Conservation (phyloP, 2,888 invertebrate genomes). For the Pocota personata region DNA sequence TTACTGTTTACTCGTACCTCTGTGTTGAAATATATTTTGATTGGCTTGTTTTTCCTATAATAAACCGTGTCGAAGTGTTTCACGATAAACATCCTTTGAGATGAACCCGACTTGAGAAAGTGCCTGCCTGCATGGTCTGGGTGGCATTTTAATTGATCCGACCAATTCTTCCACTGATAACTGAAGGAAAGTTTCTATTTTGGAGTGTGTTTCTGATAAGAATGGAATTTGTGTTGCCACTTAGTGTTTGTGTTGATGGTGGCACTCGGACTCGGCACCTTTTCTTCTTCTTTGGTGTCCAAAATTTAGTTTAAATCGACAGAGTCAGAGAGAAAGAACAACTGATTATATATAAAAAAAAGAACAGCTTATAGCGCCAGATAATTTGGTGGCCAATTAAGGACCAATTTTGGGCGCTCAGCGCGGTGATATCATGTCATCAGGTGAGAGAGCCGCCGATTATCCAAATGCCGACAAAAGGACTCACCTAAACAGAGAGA, state of each 20-base stretch:
- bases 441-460: conserved; percentile 70
- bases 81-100: conserved; percentile 62
- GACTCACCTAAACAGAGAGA: conserved; percentile 24
- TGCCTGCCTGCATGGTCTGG: conserved; percentile 27
- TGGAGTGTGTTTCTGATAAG: conserved; percentile 47
- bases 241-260: conserved; percentile 62
- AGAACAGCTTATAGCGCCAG: conserved; percentile 56
- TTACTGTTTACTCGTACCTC: conserved; percentile 45
- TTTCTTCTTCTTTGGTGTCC: conserved; percentile 54
- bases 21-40: conserved; percentile 45
- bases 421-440: conserved; percentile 69
- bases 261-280: conserved; percentile 63
- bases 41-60: conserved; percentile 67
- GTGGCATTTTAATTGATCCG: conserved; percentile 72
- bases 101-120: conserved; percentile 31
- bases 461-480: conserved; percentile 67
- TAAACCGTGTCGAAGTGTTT: conserved; percentile 72
- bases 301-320: conserved; percentile 23
- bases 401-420: conserved; percentile 69
- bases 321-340: background rate
- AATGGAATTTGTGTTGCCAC: conserved; percentile 67
- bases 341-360: background rate
- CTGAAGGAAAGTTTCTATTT: background rate
- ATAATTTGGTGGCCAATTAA: conserved; percentile 73
- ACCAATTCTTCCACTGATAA: conserved; percentile 50